Percentiles rank a stretch among this genome's conserved stretches.
Evolutionary conservation across 1,140 invertebrate genomes (phyloP).

Genomic region (Drosophila bifasciata): DNA sequence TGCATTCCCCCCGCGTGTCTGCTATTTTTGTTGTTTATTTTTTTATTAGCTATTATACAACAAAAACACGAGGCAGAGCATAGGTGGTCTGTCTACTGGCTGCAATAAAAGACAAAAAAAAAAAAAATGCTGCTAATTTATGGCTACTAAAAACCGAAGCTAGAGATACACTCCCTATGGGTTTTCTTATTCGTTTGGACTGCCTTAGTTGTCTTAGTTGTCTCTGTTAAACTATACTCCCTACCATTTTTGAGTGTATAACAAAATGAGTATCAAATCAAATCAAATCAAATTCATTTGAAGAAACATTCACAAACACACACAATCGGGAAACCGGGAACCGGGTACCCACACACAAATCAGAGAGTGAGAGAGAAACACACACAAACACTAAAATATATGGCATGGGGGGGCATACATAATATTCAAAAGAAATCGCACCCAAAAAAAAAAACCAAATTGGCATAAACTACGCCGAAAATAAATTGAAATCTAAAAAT

Average conservation of each 20-base stretch:
- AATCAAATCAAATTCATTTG: constrained; percentile 67
- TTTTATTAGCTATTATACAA: constrained; percentile 53
- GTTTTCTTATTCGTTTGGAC: too few species aligned
- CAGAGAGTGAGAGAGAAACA: not conserved
- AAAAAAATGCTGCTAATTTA: not conserved
- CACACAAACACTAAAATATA: constrained; percentile 41
- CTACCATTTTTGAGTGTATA: constrained; percentile 4
- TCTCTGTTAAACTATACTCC: too few species aligned
- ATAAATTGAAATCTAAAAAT: constrained; percentile 79
- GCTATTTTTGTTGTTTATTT: not conserved
- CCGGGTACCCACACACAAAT: not conserved
- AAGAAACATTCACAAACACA: constrained; percentile 47
- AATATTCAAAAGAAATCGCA: constrained; percentile 75
- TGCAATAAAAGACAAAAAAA: constrained; percentile 2
- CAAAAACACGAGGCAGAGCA: constrained; percentile 23
- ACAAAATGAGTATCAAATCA: constrained; percentile 60
- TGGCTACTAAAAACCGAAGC: too few species aligned
- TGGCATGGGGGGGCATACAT: constrained; percentile 54
- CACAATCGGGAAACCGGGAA: not conserved
- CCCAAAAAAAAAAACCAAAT: constrained; percentile 74
- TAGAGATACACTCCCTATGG: too few species aligned
- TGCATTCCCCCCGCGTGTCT: constrained; percentile 42
- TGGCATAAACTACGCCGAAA: constrained; percentile 78
- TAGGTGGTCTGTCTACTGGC: too few species aligned
- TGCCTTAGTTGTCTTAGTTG: too few species aligned